phyloP scores from a whole-genome alignment of 2,797 vertebrate genomes.

The Rhynchotus rufescens region DNA sequence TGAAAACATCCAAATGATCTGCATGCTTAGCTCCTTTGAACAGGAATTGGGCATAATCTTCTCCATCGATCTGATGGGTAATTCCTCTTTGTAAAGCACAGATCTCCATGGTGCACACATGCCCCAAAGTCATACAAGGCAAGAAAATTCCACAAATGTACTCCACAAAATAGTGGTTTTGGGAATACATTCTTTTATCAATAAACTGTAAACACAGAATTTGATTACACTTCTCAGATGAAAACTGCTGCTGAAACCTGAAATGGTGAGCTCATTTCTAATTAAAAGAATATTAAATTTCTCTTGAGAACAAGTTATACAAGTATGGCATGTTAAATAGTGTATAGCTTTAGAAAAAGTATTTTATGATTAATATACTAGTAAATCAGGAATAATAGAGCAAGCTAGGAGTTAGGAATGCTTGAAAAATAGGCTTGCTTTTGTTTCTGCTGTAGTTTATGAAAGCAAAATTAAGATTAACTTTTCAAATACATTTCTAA shows the following conservation, averaged over 20 bases:
- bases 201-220: neutral
- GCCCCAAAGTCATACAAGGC: neutral
- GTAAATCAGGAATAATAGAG: neutral
- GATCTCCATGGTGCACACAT: neutral
- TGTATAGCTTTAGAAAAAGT: neutral
- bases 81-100: conserved; percentile 15
- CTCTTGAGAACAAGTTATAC: neutral
- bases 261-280: neutral
- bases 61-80: conserved; percentile 3
- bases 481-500: neutral
- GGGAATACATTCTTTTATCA: neutral
- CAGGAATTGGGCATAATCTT: conserved; percentile 21
- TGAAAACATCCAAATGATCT: conserved; percentile 38
- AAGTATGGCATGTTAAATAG: neutral
- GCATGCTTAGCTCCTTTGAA: neutral
- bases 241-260: neutral
- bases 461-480: neutral
- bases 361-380: neutral
- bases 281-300: conserved; percentile 12
- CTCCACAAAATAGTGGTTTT: neutral
- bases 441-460: neutral
- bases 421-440: neutral
- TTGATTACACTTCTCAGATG: conserved; percentile 1
- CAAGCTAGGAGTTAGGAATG: neutral
- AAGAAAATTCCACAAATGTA: neutral